Evolutionary conservation across 2,888 invertebrate genomes (phyloP).

Genomic region (Mellilla xanthometata): DNA sequence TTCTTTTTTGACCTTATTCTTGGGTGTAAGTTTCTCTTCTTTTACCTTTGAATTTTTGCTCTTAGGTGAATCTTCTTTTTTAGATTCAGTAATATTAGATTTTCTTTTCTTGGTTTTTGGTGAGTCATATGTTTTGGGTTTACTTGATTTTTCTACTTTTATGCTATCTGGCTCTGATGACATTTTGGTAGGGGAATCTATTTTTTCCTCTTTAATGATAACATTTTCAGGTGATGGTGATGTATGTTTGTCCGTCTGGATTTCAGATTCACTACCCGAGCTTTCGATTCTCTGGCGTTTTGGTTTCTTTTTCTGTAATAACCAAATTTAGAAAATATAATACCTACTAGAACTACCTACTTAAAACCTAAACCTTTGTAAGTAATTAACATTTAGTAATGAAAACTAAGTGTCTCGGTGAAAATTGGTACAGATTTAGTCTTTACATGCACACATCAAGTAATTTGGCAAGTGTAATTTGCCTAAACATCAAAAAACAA

Average conservation of each 20-base stretch:
- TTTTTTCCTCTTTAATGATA: slow-evolving; percentile 2
- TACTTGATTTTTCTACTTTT: slow-evolving; percentile 42
- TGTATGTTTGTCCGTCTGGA: neutral
- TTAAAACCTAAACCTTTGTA: too few relatives aligned
- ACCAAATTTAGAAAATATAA: neutral
- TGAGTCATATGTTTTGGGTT: slow-evolving; percentile 56
- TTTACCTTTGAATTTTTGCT: slow-evolving; percentile 3
- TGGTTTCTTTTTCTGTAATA: slow-evolving; percentile 52
- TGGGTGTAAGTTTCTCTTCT: neutral
- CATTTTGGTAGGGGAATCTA: slow-evolving; percentile 1
- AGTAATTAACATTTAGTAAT: too few relatives aligned
- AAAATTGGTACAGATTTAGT: too few relatives aligned
- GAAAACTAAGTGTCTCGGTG: too few relatives aligned
- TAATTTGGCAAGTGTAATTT: too few relatives aligned
- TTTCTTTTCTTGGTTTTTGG: slow-evolving; percentile 50
- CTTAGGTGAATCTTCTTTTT: slow-evolving; percentile 1
- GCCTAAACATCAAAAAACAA: too few relatives aligned
- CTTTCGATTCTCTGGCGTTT: slow-evolving; percentile 70
- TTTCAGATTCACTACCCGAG: slow-evolving; percentile 59
- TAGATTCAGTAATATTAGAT: slow-evolving; percentile 13
- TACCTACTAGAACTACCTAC: neutral
- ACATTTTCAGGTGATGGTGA: slow-evolving; percentile 10
- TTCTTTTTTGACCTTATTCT: neutral
- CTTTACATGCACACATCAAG: too few relatives aligned
- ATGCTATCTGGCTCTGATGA: slow-evolving; percentile 31